phyloP scores from a whole-genome alignment of 2,113 vertebrate genomes.

The Colinus virginianus region DNA sequence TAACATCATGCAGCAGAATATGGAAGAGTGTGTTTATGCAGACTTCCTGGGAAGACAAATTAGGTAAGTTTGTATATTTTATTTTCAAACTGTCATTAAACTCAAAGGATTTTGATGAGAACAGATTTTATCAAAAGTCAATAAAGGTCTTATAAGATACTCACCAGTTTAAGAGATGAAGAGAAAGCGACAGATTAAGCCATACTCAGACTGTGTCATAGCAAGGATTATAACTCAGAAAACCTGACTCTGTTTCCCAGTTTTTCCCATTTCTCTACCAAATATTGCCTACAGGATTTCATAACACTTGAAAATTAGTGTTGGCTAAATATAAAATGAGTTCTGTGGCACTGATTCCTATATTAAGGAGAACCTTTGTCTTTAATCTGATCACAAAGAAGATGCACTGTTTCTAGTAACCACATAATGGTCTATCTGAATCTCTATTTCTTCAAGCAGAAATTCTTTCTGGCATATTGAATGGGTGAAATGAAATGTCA shows the following conservation, averaged over 20 bases:
- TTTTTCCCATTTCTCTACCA: background rate
- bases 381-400: background rate
- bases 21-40: background rate
- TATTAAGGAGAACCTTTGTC: background rate
- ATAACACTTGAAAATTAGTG: background rate
- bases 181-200: background rate
- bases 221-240: background rate
- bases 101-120: background rate
- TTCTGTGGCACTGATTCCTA: background rate
- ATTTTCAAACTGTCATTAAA: background rate
- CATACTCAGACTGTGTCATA: background rate
- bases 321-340: background rate
- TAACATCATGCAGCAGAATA: background rate
- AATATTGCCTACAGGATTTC: background rate
- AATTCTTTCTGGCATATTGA: background rate
- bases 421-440: fast-evolving
- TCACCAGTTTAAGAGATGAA: background rate
- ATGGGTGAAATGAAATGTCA: slow-evolving; percentile 13
- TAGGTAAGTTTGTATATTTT: background rate
- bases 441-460: background rate
- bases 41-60: background rate
- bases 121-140: background rate
- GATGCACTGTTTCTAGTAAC: background rate
- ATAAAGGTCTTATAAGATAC: background rate
- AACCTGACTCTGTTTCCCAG: background rate